Evolutionary conservation across 2,797 vertebrate genomes (phyloP), one percentile per base, ranked within the genome.

Genomic region (Tangara arthus): DNA sequence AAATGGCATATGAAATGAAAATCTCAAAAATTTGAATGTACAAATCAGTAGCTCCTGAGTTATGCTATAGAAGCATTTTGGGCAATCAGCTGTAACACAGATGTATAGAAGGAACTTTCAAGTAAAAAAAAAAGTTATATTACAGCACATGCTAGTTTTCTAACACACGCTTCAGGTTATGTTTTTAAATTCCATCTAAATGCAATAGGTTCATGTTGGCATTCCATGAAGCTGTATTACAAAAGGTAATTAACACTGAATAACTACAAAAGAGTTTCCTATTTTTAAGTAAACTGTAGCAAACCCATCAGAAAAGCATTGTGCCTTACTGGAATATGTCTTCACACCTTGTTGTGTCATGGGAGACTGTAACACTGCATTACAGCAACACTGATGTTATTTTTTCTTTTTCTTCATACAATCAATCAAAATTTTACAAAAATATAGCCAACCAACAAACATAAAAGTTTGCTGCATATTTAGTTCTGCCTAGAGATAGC

Each of bases 311-410:
- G 41, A 44, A 68, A 35, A 68, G 28, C 70, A 75, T 30, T 63
- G 23, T 7, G 2, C 61, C 41, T 68, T 53, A 39, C 0, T 3
- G 0, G 26, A 86, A 0, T 60, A 61, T 6, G 9, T 70, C 57
- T 73, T 71, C 50, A 47, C n/a, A 30, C 15, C 32, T 28, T 24
- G 17, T 28, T 20, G 8, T 52, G 23, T 22, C 57, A 53, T 5
- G 5, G 53, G 27, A 66, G 41, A 60, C 68, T 1, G 0, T 4
- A 83, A 80, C 26, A 46, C 50, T 15, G 8, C 44, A 60, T 64
- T 68, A 75, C 26, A 90, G 53, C 8, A 73, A 26, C 7, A 28
- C 1, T 70, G 34, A 18, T 41, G 15, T 15, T 39, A 19, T 42
- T 49, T 35, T 37, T 35, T 17, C 8, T 49, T 69, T 65, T 57